These are phyloP conservation scores for Tridacna gigas DNA, from an alignment of 2,888 invertebrate species.

Conservation along the genomic window DNA sequence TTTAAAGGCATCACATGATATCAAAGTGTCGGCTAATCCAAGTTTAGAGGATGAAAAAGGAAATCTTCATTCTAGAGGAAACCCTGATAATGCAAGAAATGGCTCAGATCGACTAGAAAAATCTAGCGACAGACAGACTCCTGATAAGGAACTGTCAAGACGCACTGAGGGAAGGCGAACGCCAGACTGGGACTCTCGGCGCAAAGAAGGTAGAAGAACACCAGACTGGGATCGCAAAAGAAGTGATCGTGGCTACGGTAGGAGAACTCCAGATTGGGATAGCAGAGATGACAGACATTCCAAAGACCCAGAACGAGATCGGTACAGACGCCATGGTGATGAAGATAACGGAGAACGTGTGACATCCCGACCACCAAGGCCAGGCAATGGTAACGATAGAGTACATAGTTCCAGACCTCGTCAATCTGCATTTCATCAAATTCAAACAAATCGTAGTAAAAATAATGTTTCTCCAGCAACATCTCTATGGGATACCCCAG, in stretches of 20 bases:
- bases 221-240: conserved; percentile 53
- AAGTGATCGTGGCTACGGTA: conserved; percentile 39
- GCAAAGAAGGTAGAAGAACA: conserved; percentile 43
- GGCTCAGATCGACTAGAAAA: not conserved
- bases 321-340: conserved; percentile 34
- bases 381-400: conserved; percentile 30
- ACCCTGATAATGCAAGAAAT: not conserved
- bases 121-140: not conserved
- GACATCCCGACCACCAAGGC: conserved; percentile 58
- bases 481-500: conserved; percentile 80
- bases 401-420: conserved; percentile 38
- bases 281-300: conserved; percentile 20
- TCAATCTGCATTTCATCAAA: conserved; percentile 72
- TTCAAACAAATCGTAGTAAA: conserved; percentile 62
- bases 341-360: conserved; percentile 38
- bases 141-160: conserved; percentile 14
- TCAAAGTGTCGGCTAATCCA: conserved; percentile 37
- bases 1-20: conserved; percentile 57
- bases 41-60: conserved; percentile 9
- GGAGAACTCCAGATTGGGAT: conserved; percentile 50
- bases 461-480: conserved; percentile 82
- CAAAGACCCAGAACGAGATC: conserved; percentile 31
- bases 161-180: conserved; percentile 24
- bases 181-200: conserved; percentile 30
- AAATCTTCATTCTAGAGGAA: not conserved